Base-by-base conservation (phyloP, 2,888 invertebrate genomes). In the Eretmocerus hayati region DNA sequence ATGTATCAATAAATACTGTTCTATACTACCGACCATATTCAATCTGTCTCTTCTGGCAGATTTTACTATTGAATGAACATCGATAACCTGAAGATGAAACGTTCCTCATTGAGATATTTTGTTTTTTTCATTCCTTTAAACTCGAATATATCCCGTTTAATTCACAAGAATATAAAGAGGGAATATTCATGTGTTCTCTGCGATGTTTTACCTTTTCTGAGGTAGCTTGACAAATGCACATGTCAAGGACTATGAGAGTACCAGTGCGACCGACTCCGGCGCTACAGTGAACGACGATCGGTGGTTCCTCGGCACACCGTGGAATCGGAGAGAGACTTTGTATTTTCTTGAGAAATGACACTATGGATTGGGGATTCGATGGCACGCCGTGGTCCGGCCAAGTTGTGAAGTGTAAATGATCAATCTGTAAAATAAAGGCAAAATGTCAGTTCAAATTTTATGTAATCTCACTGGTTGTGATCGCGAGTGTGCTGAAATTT, bases 221-320 rank as follows among this genome's bases (percentile, higher is more conserved):
- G 0, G 70, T 69, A 2, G 74, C 74, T 68, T 73, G 72, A 45
- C 77, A 71, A 32, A 80, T 60, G 53, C 75, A 72, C 44, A 77
- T 74, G 58, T 81, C 80, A 52, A 77, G 75, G n/a, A 80, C 68
- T 44, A 81, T 75, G 21, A 81, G 73, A 2, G 79, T 80, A 9
- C 81, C 81, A 6, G 81, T 81, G 53, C 80, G 69, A 2, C 81
- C 81, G 18, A 80, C 78, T 3, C 81, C 81, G 48, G 79, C 80
- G 63, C 78, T 78, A 68, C 80, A 81, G 59, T 80, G 81, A 0
- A 80, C 74, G 4, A 78, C 64, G 4, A 77, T 65, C 1, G 77
- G 76, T 19, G 71, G 69, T 21, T 62, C 67, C 15, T 22, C 15
- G 15, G 65, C 50, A 30, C 67, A 60, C 31, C 72, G 64, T 30